Percentiles rank a stretch among this genome's conserved stretches.
These are phyloP conservation scores for Heteromormyrus szaboi DNA, from an alignment of 2,797 vertebrate species.

Conservation along the genomic window DNA sequence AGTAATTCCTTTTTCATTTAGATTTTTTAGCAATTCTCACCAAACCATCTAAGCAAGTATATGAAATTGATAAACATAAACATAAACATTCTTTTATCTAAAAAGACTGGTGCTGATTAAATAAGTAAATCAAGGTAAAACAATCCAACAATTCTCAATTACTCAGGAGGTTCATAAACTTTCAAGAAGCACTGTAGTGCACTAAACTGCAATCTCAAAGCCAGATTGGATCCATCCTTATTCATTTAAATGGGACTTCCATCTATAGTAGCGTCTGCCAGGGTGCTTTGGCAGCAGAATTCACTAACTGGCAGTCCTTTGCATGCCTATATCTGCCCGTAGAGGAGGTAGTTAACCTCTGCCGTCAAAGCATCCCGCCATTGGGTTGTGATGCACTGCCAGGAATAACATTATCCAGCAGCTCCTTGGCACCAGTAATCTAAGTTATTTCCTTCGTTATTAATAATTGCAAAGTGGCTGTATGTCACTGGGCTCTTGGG, in stretches of 20 bases:
- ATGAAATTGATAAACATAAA: background rate
- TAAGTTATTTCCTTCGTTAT: background rate
- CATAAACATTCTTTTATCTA: background rate
- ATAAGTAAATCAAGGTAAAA: background rate
- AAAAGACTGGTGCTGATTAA: background rate
- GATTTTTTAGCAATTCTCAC: background rate
- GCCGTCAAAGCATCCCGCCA: background rate
- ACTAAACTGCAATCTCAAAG: background rate
- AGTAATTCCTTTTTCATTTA: background rate
- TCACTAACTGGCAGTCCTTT: background rate
- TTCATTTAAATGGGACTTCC: background rate
- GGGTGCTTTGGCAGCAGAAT: background rate
- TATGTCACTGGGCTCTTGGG: background rate
- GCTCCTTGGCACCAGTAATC: background rate
- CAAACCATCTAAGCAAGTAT: background rate
- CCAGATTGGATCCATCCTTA: background rate
- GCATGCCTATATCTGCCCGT: background rate
- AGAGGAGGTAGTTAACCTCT: background rate
- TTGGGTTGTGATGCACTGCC: background rate
- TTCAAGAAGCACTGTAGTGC: background rate
- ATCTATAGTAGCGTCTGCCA: background rate
- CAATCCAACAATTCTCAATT: background rate
- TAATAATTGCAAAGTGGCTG: background rate
- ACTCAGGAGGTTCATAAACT: background rate
- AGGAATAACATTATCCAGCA: background rate